These are phyloP conservation scores for Phymanthus crucifer DNA, from an alignment of 92 coral and sea anemone species.

Conservation along the genomic window DNA sequence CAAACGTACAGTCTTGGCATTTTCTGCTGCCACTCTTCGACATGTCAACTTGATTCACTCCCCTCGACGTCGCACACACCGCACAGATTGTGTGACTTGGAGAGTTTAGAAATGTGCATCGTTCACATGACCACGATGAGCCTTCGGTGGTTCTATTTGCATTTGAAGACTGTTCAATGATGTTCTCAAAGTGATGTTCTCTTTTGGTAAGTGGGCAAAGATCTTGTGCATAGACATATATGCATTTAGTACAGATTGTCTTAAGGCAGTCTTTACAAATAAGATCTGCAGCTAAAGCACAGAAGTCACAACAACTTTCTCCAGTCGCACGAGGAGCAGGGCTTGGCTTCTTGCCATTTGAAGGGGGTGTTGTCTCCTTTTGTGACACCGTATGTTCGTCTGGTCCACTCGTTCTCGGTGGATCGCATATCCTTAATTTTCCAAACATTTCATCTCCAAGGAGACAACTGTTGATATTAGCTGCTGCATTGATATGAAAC, in stretches of 20 bases:
- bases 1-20: constrained; percentile 45
- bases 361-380: constrained; percentile 1
- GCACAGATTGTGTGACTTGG: constrained; percentile 40
- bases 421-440: neutral
- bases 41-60: constrained; percentile 18
- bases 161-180: constrained; percentile 8
- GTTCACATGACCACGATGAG: constrained; percentile 46
- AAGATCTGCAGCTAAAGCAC: neutral
- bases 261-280: constrained; percentile 38
- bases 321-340: neutral
- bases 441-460: neutral
- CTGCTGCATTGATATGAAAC: neutral
- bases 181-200: constrained; percentile 25
- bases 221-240: neutral
- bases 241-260: constrained; percentile 22
- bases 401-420: neutral
- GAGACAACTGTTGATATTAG: neutral
- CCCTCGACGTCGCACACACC: constrained; percentile 58
- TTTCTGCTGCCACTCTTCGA: constrained; percentile 40
- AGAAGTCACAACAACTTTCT: constrained; percentile 18
- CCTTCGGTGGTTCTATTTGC: neutral
- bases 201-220: constrained; percentile 34
- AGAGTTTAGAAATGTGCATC: constrained; percentile 60
- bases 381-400: no score
- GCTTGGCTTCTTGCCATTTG: neutral